Conservation (phyloP, 2,888 invertebrate species). For the Myopa tessellatipennis region DNA sequence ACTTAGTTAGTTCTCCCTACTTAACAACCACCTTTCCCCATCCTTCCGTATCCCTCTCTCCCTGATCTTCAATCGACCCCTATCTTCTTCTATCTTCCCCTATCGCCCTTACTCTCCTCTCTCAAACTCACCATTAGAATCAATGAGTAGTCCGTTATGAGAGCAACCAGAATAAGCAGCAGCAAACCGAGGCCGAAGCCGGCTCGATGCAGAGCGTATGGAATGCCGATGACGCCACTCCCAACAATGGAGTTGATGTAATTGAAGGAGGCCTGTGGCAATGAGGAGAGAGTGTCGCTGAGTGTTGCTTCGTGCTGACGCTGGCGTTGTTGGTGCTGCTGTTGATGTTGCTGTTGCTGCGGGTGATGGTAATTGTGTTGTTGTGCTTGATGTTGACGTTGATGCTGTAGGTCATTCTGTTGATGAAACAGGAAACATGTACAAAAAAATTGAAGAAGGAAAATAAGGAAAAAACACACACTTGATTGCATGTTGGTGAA, state of each 20-base stretch:
- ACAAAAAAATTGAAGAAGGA: background rate
- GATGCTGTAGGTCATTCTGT: slow-evolving; percentile 57
- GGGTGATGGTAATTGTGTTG: slow-evolving; percentile 48
- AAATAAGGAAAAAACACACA: background rate
- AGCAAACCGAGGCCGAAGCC: slow-evolving; percentile 82
- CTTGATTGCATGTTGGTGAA: background rate
- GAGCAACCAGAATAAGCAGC: slow-evolving; percentile 77
- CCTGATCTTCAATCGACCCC: background rate
- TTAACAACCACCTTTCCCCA: background rate
- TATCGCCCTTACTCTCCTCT: background rate
- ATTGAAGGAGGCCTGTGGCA: slow-evolving; percentile 84
- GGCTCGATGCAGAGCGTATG: slow-evolving; percentile 83
- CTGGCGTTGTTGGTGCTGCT: slow-evolving; percentile 46
- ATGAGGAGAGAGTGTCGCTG: slow-evolving; percentile 73
- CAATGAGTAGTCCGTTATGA: slow-evolving; percentile 84
- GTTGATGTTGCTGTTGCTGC: slow-evolving; percentile 53
- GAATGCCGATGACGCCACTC: slow-evolving; percentile 87
- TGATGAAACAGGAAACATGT: background rate
- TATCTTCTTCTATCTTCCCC: background rate
- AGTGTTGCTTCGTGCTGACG: slow-evolving; percentile 44
- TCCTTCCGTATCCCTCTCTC: background rate
- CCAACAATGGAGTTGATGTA: slow-evolving; percentile 90
- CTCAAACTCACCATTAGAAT: slow-evolving; percentile 77
- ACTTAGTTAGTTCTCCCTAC: background rate
- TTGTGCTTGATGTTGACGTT: slow-evolving; percentile 46